These are phyloP conservation scores for Chrysomallon squamiferum DNA, from an alignment of 1,140 invertebrate genomes.

Conservation along the genomic window DNA sequence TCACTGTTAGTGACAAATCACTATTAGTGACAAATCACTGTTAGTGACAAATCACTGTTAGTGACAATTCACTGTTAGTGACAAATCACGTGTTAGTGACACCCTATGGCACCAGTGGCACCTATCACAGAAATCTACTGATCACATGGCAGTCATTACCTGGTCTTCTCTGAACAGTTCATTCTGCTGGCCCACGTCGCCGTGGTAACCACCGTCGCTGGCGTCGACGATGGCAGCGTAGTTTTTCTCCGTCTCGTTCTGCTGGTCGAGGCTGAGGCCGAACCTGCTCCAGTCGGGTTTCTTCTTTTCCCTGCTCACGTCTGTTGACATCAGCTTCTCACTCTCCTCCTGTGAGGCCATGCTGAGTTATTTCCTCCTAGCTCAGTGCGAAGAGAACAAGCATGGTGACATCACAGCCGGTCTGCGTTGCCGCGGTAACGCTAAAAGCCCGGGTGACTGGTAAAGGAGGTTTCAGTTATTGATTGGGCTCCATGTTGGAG, in stretches of 20 bases:
- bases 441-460: too few species aligned
- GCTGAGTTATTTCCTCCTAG: neutral
- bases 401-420: too few species aligned
- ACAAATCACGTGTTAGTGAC: too few species aligned
- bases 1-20: too few species aligned
- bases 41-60: too few species aligned
- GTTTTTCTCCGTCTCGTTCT: conserved; percentile 23
- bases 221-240: conserved; percentile 16
- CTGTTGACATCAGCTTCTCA: conserved; percentile 3
- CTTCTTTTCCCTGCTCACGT: conserved; percentile 19
- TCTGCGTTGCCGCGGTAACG: too few species aligned
- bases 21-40: too few species aligned
- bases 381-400: too few species aligned
- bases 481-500: too few species aligned
- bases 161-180: conserved; percentile 89
- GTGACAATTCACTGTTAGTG: too few species aligned
- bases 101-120: neutral
- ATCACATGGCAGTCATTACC: conserved; percentile 62
- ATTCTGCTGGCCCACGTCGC: conserved; percentile 67
- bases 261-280: conserved; percentile 55
- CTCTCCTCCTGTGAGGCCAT: neutral
- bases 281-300: conserved; percentile 56
- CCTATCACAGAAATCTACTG: neutral
- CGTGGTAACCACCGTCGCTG: conserved; percentile 34
- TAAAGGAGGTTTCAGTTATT: too few species aligned